A percentile compares a stretch with the other conserved stretches of the same genome.
These are phyloP conservation scores for Enteromius treurensis DNA, from an alignment of 2,797 vertebrate genomes.

Conservation along the genomic window DNA sequence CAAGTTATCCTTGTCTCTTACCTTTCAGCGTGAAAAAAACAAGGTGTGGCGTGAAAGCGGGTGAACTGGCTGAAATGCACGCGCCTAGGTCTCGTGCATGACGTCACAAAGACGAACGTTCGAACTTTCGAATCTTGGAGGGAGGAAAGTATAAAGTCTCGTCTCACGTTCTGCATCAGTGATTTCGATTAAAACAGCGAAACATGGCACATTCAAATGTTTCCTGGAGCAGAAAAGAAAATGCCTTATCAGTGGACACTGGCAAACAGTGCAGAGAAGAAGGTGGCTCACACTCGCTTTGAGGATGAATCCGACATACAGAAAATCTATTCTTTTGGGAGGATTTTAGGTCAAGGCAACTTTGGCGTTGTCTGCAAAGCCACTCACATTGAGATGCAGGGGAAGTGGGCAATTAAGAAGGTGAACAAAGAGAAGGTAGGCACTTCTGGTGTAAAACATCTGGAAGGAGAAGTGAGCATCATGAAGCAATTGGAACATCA, in stretches of 20 bases:
- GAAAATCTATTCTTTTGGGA: slow-evolving; percentile 84
- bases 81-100: too few relatives aligned
- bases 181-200: too few relatives aligned
- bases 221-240: slow-evolving; percentile 69
- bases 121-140: too few relatives aligned
- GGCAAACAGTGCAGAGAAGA: slow-evolving; percentile 72
- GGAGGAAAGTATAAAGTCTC: too few relatives aligned
- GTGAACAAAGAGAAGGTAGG: slow-evolving; percentile 87
- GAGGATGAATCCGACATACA: slow-evolving; percentile 80
- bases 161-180: too few relatives aligned
- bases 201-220: slow-evolving; percentile 74
- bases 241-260: slow-evolving; percentile 70
- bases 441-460: slow-evolving; percentile 81
- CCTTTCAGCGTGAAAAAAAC: too few relatives aligned
- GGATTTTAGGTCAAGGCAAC: slow-evolving; percentile 83
- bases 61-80: too few relatives aligned
- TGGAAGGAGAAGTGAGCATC: slow-evolving; percentile 86
- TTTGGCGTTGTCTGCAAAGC: slow-evolving; percentile 87
- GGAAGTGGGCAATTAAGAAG: slow-evolving; percentile 85
- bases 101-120: too few relatives aligned
- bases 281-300: slow-evolving; percentile 81
- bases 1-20: too few relatives aligned
- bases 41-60: too few relatives aligned
- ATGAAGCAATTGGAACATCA: slow-evolving; percentile 83
- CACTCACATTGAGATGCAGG: slow-evolving; percentile 78